Conservation (phyloP, 35 echinoderm and acorn worm genomes). For the Ptychodera flava region DNA sequence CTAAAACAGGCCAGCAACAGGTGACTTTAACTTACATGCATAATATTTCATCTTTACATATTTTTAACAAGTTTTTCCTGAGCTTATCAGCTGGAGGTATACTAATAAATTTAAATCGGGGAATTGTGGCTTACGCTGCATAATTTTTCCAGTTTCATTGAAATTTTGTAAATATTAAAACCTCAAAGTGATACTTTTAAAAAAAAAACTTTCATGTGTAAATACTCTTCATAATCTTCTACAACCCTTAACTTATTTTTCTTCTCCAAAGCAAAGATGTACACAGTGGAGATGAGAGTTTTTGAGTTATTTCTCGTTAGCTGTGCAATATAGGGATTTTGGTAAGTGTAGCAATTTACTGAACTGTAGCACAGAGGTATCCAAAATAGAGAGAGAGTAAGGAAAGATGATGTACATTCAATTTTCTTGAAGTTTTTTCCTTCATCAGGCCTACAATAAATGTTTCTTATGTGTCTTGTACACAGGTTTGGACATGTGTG, state of each 20-base stretch:
- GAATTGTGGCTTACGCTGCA: too few relatives aligned
- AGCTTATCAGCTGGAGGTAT: too few relatives aligned
- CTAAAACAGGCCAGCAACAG: not conserved
- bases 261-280: not conserved
- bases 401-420: not conserved
- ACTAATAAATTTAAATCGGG: too few relatives aligned
- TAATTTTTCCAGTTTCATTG: not conserved
- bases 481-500: not conserved
- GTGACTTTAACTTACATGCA: not conserved
- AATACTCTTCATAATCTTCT: not conserved
- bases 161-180: not conserved
- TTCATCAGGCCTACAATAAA: not conserved
- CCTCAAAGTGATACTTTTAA: not conserved
- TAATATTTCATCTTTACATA: too few relatives aligned
- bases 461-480: constrained; percentile 1
- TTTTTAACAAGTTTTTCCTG: too few relatives aligned
- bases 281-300: not conserved
- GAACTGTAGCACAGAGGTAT: not conserved
- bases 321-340: not conserved
- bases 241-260: not conserved
- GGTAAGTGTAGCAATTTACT: not conserved
- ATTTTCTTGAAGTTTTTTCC: not conserved
- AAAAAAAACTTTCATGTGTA: not conserved
- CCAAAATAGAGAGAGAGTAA: not conserved
- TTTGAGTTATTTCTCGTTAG: not conserved